These are phyloP conservation scores for Puma concolor DNA, from an alignment of 2,113 vertebrate genomes.

Conservation along the genomic window DNA sequence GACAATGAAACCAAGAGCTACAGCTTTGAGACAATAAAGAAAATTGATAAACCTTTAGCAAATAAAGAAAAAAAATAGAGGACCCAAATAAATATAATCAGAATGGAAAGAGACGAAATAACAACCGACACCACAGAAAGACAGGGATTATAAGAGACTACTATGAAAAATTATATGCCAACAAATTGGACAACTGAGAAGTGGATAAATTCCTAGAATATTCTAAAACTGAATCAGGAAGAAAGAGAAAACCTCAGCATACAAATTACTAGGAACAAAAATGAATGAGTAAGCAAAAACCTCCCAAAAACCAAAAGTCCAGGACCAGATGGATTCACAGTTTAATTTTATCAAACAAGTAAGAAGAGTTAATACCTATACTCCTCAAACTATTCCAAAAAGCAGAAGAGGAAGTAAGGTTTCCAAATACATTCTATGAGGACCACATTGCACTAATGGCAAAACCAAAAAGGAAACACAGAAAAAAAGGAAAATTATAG, in stretches of 20 bases:
- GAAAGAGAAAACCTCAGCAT: background rate
- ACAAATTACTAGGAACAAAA: background rate
- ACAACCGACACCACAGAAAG: background rate
- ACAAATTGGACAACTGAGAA: background rate
- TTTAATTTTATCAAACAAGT: background rate
- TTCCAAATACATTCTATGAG: background rate
- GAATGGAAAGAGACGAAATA: background rate
- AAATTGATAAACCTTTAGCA: background rate
- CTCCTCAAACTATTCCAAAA: background rate
- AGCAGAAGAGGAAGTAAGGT: background rate
- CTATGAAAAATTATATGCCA: background rate
- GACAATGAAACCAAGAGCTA: background rate
- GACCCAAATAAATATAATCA: background rate
- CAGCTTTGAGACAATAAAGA: background rate
- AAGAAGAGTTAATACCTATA: background rate
- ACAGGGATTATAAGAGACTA: background rate
- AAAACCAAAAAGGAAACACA: background rate
- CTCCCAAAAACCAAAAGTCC: background rate
- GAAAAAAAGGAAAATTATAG: background rate
- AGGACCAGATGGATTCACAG: background rate
- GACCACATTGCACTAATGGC: background rate
- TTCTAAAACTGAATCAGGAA: background rate
- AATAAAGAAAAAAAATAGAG: background rate
- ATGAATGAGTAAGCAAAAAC: background rate
- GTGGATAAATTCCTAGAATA: background rate